phyloP scores from a whole-genome alignment of 2,888 invertebrate genomes.

The Coelogynopora nodosa region DNA sequence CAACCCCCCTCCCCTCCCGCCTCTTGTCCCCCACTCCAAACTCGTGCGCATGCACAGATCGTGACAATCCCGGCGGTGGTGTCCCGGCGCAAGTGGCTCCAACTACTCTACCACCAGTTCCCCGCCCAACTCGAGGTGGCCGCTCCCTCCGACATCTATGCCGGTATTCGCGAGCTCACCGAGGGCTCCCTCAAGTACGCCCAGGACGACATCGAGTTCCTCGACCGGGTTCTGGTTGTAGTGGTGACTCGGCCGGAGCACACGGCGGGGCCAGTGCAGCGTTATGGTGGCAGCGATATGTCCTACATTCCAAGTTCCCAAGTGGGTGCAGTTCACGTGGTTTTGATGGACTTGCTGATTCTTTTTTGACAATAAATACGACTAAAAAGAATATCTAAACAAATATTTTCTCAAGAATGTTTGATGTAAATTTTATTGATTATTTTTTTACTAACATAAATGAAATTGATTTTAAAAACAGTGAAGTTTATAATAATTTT shows the following conservation, averaged over 20 bases:
- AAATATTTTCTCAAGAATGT: too few species aligned
- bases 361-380: too few species aligned
- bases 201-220: conserved; percentile 55
- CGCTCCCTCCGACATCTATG: conserved; percentile 53
- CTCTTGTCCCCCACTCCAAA: too few species aligned
- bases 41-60: too few species aligned
- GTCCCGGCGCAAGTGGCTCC: conserved; percentile 55
- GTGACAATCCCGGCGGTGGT: conserved; percentile 55
- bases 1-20: too few species aligned
- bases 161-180: conserved; percentile 56
- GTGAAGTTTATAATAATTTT: too few species aligned
- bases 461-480: too few species aligned
- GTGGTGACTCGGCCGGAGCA: conserved; percentile 53
- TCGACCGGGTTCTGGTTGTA: conserved; percentile 56
- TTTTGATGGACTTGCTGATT: too few species aligned
- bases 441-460: too few species aligned
- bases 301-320: not conserved
- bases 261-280: conserved; percentile 49
- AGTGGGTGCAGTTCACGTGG: too few species aligned
- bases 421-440: too few species aligned
- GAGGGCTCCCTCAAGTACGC: conserved; percentile 58
- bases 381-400: too few species aligned
- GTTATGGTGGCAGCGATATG: conserved; percentile 50
- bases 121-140: conserved; percentile 57
- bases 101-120: conserved; percentile 55